Evolutionary conservation across 1,140 invertebrate species (phyloP), one percentile per base, ranked within the genome.

Genomic region (Anagrus nilaparvatae): DNA sequence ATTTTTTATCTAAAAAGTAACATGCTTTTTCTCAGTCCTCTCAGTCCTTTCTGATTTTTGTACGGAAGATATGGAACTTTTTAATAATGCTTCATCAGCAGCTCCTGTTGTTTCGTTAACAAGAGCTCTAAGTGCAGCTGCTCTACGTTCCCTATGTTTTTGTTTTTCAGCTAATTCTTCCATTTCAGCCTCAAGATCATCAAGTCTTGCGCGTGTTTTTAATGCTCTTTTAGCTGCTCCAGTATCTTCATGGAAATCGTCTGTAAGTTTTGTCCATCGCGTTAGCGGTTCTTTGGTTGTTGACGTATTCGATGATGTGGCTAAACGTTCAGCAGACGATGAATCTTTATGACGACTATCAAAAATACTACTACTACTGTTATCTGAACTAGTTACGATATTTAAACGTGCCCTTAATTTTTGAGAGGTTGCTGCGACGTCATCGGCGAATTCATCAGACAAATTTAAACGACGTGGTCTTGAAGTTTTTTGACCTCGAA

Each of bases 101-200:
- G 40, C 31, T 2, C 46, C 30, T 1, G 45, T 48, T 12, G 46
- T 63, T 21, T 71, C 70, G 39, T 56, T 66, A 18, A 71, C 58
- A 17, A 72, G 21, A 5, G 67, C 65, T 7, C 59, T 52, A 0
- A 72, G 58, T 0, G 65, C 59, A 1, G 63, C 62, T 5, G 59
- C 55, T 3, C 68, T 54, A 14, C 59, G 59, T 27, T 72, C 68
- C 5, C 70, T 49, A 13, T 64, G 66, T 6, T 67, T 67, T 20
- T 67, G 61, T 18, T 61, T 61, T 25, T 70, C 65, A 0, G 61
- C 65, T 30, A 72, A 40, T 39, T 70, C 66, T 21, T 71, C 69
- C 58, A 72, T 65, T 43, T 73, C 71, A 2, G 49, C 56, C 35
- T 72, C 67, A 5, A 73, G 47, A n/a, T 72, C 70, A 8, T 55